Base-by-base conservation (phyloP, 2,797 vertebrate genomes). In the Syndactyla subalaris region DNA sequence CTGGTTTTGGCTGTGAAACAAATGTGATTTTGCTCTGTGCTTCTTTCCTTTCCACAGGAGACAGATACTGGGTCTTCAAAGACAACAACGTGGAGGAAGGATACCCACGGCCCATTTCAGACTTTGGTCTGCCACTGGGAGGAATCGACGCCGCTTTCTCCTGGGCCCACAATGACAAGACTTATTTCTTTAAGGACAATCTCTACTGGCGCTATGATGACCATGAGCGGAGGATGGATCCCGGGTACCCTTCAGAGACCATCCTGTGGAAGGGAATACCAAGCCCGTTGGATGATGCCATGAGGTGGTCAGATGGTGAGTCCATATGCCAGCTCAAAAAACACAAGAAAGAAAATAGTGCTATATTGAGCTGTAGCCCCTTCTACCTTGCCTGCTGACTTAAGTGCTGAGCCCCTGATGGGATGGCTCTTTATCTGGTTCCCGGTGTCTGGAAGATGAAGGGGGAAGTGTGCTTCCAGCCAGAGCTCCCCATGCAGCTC, bases 31-130 rank as follows among this genome's bases (percentile, higher is more conserved):
- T 85, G 41, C 81, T 95, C 70, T 41, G 45, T 38, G 61, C 70
- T 89, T 89, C 19, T 95, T 86, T 97, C 82, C 85, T 95, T 93
- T 90, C 18, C 82, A 73, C 97, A 99, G 99, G 99, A 96, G 97
- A 98, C 67, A 99, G 99, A 89, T 99, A 99, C 94, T 99, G 99
- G 99, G 97, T 99, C 61, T 99, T 99, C 95, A 99, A 99, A 97
- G 99, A 99, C 97, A 99, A 99, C 72, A 99, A 98, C 0, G 98
- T 99, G 62, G 99, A 99, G 94, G 99, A 99, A 95, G 99, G 99
- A 45, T 99, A 99, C 96, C 99, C 99, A 6, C 98, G 99, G 65
- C 98, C 98, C 1, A 98, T 99, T 97, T 99, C 98, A 1, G 99
- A 99, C 98, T 99, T 99, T 1, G 99, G 99, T 68, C 97, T 99